phyloP scores from a whole-genome alignment of 2,888 invertebrate genomes.

The Malthinus seriepunctatus region DNA sequence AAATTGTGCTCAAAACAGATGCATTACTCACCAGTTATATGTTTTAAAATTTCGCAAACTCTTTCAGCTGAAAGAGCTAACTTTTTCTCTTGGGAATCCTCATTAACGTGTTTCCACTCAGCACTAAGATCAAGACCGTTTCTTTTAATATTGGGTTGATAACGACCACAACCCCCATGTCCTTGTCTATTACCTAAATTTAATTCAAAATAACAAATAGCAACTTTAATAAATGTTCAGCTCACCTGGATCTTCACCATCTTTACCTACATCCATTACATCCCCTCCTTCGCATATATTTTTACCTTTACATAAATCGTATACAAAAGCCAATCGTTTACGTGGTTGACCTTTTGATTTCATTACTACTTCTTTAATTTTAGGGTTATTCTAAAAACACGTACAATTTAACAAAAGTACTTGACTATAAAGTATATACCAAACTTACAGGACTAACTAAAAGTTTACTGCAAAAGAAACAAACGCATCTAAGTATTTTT shows the following conservation, averaged over 20 bases:
- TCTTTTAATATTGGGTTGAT: slow-evolving; percentile 91
- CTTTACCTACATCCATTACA: slow-evolving; percentile 91
- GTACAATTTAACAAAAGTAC: neutral
- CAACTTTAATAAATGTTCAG: slow-evolving; percentile 20
- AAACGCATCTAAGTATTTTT: slow-evolving; percentile 97
- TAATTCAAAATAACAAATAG: neutral
- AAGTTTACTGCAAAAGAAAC: slow-evolving; percentile 98
- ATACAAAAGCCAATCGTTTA: slow-evolving; percentile 91
- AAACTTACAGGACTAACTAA: slow-evolving; percentile 89
- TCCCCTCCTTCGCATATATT: slow-evolving; percentile 98
- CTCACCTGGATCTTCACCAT: slow-evolving; percentile 62
- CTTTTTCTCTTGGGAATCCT: slow-evolving; percentile 97
- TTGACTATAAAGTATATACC: slow-evolving; percentile 27
- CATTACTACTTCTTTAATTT: slow-evolving; percentile 91
- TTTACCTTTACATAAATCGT: slow-evolving; percentile 97
- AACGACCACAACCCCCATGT: slow-evolving; percentile 97
- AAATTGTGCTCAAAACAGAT: neutral
- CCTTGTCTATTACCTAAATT: slow-evolving; percentile 61
- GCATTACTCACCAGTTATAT: slow-evolving; percentile 66
- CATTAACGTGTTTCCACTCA: slow-evolving; percentile 99
- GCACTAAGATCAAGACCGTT: slow-evolving; percentile 92
- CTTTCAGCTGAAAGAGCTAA: slow-evolving; percentile 92
- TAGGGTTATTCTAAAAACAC: slow-evolving; percentile 76
- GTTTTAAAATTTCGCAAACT: slow-evolving; percentile 96
- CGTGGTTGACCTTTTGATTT: slow-evolving; percentile 97